Evolutionary conservation across 2,888 invertebrate genomes (phyloP).

Genomic region (Drosophila vallismaia): DNA sequence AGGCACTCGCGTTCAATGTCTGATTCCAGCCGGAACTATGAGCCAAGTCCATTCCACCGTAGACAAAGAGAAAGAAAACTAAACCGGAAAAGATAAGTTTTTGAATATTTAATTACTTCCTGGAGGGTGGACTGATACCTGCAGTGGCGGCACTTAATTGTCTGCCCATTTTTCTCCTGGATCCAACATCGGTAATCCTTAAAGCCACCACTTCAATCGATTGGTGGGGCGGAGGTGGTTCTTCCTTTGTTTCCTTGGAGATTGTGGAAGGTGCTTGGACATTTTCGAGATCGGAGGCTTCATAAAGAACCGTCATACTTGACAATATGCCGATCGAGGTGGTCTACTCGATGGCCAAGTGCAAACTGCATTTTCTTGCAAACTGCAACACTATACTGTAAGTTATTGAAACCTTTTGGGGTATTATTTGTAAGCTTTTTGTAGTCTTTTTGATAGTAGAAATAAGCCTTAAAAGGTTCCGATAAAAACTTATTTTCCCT

Average conservation of each 20-base stretch:
- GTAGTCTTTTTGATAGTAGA: constrained; percentile 12
- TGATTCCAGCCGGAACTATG: constrained; percentile 71
- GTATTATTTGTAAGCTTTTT: constrained; percentile 15
- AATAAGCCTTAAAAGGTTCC: constrained; percentile 26
- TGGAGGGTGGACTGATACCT: background rate
- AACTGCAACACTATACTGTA: constrained; percentile 10
- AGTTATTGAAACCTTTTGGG: constrained; percentile 7
- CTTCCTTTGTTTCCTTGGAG: background rate
- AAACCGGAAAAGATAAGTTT: fast-evolving
- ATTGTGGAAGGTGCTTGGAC: background rate
- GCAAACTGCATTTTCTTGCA: constrained; percentile 8
- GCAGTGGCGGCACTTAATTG: constrained; percentile 22
- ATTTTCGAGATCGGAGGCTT: background rate
- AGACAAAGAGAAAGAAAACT: constrained; percentile 68
- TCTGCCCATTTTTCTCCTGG: constrained; percentile 15
- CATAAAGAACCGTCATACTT: constrained; percentile 29
- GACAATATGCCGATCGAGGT: background rate
- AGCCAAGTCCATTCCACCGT: constrained; percentile 75
- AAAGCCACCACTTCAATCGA: constrained; percentile 21
- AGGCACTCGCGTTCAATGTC: constrained; percentile 46
- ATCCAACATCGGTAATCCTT: constrained; percentile 20
- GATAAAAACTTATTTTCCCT: background rate
- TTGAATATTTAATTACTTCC: background rate
- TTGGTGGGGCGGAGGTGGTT: background rate
- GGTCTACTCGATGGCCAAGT: constrained; percentile 7